phyloP scores from a whole-genome alignment of 1,140 invertebrate species.

The Drosophila tsacasi region DNA sequence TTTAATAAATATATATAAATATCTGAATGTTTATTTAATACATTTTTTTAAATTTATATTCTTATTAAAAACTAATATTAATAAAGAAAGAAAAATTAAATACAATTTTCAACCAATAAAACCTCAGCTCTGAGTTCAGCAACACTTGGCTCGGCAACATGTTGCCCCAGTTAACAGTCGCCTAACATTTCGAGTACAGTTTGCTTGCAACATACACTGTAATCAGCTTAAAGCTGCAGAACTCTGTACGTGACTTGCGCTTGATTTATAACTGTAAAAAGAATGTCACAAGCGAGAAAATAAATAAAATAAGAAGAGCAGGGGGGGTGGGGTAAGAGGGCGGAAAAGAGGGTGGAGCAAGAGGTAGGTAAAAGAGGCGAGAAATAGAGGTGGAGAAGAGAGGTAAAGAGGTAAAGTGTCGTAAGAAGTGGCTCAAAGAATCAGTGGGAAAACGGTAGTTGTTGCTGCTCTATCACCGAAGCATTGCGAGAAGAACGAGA shows the following conservation, averaged over 20 bases:
- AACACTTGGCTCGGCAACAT: slow-evolving; percentile 15
- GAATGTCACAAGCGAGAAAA: slow-evolving; percentile 52
- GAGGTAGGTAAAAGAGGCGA: background rate
- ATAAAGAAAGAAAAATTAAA: background rate
- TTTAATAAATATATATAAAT: no score
- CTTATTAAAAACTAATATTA: background rate
- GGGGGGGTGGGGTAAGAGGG: background rate
- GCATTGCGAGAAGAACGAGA: slow-evolving; percentile 27
- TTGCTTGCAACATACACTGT: slow-evolving; percentile 16
- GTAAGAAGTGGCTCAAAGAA: slow-evolving; percentile 47
- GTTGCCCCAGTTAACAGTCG: slow-evolving; percentile 15
- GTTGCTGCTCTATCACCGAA: slow-evolving; percentile 42
- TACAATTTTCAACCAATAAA: background rate
- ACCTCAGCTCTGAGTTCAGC: background rate
- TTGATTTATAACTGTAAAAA: slow-evolving; percentile 63
- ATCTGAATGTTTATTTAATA: fast-evolving
- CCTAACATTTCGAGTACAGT: slow-evolving; percentile 17
- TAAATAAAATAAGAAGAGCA: slow-evolving; percentile 25
- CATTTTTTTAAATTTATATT: background rate
- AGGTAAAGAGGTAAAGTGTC: slow-evolving; percentile 24
- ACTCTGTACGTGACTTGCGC: slow-evolving; percentile 56
- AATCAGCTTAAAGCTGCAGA: slow-evolving; percentile 23
- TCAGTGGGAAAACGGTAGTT: slow-evolving; percentile 35
- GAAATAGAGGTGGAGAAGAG: slow-evolving; percentile 18
- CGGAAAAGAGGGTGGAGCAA: slow-evolving; percentile 9